Base-by-base conservation (phyloP, 2,113 vertebrate genomes). In the Lepus timidus region DNA sequence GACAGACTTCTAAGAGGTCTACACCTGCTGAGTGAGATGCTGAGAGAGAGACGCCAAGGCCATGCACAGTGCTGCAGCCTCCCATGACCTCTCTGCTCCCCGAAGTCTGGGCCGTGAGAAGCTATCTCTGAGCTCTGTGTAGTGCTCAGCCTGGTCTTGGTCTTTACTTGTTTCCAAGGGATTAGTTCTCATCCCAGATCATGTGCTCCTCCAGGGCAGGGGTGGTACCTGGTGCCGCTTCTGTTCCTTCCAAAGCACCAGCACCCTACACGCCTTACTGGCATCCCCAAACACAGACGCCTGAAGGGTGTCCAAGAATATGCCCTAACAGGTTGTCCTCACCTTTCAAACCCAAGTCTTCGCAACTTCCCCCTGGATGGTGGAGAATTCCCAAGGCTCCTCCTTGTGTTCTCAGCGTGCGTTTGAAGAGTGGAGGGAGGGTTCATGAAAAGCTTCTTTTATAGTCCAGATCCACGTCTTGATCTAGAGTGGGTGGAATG, bases 401-500 rank as follows among this genome's bases (percentile, higher is more conserved):
- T 80, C n/a, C 29, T 65, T 52, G 4, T 68, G 58, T 62, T 85
- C 75, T 93, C 33, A 65, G 71, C 13, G 1, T 75, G 80, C 80
- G 58, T 67, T 95, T 95, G 79, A 79, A 36, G 70, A 31, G 9
- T 68, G 39, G 33, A 51, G 9, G 14, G n/a, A 64, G 27, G 31
- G 8, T 12, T 91, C 31, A 65, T 22, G 61, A 58, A 84, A 25
- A 52, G n/a, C 75, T 88, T 90, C 51, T 91, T 94, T 93, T 84
- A 58, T 85, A 87, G 85, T n/a, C 71, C 29, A 92, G 86, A 81
- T 31, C 62, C 89, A 89, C 90, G 78, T 84, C 49, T 86, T 79
- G 29, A 64, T 94, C 78, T 58, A 64, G 85, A 85, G 76, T 94
- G 83, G 71, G 33, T 84, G 17, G 39, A 91, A 91, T 0, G 0